These are phyloP conservation scores for Haliclona indistincta DNA, from an alignment of 37 sponge, comb jelly and placozoan species.

Conservation along the genomic window DNA sequence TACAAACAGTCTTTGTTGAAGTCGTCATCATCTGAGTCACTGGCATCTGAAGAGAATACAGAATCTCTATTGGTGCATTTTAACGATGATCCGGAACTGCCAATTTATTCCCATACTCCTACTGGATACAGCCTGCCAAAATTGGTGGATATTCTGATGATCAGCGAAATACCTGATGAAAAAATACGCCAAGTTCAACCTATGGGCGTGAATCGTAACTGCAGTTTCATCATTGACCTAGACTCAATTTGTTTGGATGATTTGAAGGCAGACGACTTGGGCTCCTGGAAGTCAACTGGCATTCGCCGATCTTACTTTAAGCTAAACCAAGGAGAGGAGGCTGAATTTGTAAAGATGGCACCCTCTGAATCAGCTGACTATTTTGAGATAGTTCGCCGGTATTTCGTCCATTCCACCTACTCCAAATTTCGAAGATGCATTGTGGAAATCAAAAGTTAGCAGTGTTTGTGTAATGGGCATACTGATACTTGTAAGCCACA, in stretches of 20 bases:
- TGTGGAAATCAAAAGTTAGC: slow-evolving; percentile 11
- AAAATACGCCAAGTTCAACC: slow-evolving; percentile 31
- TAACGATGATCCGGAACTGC: too few species aligned
- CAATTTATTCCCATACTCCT: too few species aligned
- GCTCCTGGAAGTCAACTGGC: slow-evolving; percentile 43
- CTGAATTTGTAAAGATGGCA: background rate
- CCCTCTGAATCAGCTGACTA: background rate
- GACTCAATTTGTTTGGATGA: slow-evolving; percentile 11
- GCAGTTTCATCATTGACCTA: slow-evolving; percentile 12
- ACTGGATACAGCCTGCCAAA: too few species aligned
- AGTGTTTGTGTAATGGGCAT: too few species aligned
- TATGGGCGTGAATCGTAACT: slow-evolving; percentile 10
- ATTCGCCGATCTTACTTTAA: slow-evolving; percentile 3
- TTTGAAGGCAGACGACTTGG: slow-evolving; percentile 27
- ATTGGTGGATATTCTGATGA: too few species aligned
- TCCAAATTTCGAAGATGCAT: background rate
- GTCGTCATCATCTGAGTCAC: too few species aligned
- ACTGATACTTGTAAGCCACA: too few species aligned
- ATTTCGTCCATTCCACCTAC: slow-evolving; percentile 12
- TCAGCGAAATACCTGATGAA: too few species aligned
- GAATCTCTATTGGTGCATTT: too few species aligned
- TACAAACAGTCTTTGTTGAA: too few species aligned
- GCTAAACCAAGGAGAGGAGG: background rate
- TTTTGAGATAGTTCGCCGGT: slow-evolving; percentile 10
- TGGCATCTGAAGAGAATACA: too few species aligned